A percentile compares a stretch with the other conserved stretches of the same genome.
Conservation (phyloP, 2,113 vertebrate genomes). For the Alectura lathami region DNA sequence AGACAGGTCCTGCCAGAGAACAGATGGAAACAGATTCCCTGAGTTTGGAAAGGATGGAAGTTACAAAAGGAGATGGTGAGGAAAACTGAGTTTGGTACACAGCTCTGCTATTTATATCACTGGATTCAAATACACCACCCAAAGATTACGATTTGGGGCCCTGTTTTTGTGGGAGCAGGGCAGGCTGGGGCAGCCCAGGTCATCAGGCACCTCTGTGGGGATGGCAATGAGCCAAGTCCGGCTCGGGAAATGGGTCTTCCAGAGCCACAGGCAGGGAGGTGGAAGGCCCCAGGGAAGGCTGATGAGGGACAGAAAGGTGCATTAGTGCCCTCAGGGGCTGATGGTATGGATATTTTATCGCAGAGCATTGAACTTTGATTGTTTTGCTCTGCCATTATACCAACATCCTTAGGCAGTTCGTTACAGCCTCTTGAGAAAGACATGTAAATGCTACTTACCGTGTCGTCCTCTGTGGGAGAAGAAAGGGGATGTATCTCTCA, state of each 20-base stretch:
- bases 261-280: neutral
- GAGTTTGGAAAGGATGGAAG: neutral
- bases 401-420: neutral
- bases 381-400: neutral
- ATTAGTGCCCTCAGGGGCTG: neutral
- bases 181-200: neutral
- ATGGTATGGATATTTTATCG: neutral
- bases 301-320: neutral
- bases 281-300: neutral
- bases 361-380: neutral
- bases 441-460: conserved; percentile 63
- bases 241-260: neutral
- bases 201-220: neutral
- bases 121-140: neutral
- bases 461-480: conserved; percentile 77
- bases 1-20: neutral
- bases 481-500: conserved; percentile 80
- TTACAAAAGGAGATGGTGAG: neutral
- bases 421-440: neutral
- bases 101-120: neutral
- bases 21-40: neutral
- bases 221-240: neutral
- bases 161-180: neutral
- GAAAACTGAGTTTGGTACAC: neutral
- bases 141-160: neutral